Conservation (phyloP, 2,113 vertebrate genomes). For the Irena cyanogastra region DNA sequence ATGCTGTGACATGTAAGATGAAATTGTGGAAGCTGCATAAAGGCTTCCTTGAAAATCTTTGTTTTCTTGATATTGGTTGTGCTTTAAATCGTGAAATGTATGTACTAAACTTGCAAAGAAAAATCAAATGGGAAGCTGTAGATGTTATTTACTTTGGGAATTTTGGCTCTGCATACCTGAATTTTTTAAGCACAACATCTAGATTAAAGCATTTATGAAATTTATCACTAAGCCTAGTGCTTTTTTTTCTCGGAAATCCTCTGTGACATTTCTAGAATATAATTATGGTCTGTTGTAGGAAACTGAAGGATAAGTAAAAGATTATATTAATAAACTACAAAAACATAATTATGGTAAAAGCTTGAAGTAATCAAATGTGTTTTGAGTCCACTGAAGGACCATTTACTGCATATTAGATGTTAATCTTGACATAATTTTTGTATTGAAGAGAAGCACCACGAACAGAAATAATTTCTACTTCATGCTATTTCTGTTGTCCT, state of each 20-base stretch:
- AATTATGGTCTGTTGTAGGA: neutral
- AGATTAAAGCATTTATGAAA: neutral
- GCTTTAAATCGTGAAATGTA: neutral
- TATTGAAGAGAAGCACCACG: neutral
- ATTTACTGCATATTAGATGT: slow-evolving; percentile 15
- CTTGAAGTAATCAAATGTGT: neutral
- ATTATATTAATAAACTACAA: neutral
- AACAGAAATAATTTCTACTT: neutral
- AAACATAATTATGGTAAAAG: neutral
- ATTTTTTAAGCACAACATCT: neutral
- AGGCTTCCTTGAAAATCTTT: neutral
- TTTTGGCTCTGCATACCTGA: neutral
- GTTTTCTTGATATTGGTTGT: neutral
- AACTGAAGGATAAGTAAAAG: neutral
- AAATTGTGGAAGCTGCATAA: neutral
- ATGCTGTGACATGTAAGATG: neutral
- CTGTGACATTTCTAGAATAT: neutral
- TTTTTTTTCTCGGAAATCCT: neutral
- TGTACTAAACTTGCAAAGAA: neutral
- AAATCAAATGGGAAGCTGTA: neutral
- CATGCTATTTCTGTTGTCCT: neutral
- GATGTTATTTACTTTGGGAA: neutral
- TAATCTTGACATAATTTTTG: slow-evolving; percentile 17
- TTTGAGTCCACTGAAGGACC: slow-evolving; percentile 26
- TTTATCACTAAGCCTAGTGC: neutral